Percentiles rank a stretch among this genome's conserved stretches.
Conservation (phyloP, 2,797 vertebrate genomes). For the Arnoldichthys spilopterus region DNA sequence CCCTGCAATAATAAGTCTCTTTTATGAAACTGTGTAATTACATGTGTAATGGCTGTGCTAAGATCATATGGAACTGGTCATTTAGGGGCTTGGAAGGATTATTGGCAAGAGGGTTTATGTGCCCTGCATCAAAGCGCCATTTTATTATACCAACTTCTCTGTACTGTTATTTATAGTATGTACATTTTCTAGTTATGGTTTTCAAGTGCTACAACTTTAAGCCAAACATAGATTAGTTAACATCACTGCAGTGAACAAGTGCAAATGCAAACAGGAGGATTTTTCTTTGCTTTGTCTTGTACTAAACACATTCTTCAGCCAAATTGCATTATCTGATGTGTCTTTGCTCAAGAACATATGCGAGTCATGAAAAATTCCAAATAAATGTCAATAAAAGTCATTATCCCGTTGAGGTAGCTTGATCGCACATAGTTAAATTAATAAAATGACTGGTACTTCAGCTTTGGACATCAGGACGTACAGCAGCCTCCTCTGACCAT, state of each 20-base stretch:
- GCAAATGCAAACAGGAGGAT: too few species aligned
- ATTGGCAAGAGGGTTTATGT: conserved; percentile 21
- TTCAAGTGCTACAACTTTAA: background rate
- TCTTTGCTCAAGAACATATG: background rate
- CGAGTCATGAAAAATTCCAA: background rate
- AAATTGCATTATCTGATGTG: background rate
- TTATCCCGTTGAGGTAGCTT: background rate
- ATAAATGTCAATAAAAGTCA: background rate
- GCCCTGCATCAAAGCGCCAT: conserved; percentile 20
- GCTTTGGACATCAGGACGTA: too few species aligned
- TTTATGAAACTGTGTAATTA: conserved; percentile 1
- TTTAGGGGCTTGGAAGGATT: conserved; percentile 35
- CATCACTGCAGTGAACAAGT: background rate
- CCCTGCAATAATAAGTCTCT: background rate
- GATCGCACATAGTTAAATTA: background rate
- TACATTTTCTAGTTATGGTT: background rate
- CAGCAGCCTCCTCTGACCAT: too few species aligned
- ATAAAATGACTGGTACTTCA: background rate
- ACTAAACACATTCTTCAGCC: background rate
- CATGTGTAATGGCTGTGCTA: conserved; percentile 20
- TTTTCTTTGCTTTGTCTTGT: background rate
- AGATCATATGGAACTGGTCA: conserved; percentile 44
- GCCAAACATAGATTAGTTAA: background rate
- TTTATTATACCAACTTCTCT: background rate
- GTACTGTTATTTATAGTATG: conserved; percentile 3